A percentile compares a stretch with the other conserved stretches of the same genome.
These are phyloP conservation scores for Heterotilapia buettikoferi DNA, from an alignment of 2,113 vertebrate species.

Conservation along the genomic window DNA sequence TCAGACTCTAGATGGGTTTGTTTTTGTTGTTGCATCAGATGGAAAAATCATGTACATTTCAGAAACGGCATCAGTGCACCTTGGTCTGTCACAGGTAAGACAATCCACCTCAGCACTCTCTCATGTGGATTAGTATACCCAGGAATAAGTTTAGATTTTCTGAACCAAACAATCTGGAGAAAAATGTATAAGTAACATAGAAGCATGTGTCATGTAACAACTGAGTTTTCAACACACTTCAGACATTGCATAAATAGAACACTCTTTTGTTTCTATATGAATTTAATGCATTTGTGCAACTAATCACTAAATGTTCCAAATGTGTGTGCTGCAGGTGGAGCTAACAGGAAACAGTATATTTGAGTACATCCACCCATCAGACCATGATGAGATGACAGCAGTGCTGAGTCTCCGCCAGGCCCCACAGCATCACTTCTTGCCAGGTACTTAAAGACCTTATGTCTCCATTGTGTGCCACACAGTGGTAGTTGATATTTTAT, in stretches of 20 bases:
- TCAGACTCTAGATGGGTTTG: constrained; percentile 94
- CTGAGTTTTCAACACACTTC: background rate
- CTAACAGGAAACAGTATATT: constrained; percentile 95
- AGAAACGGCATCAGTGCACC: constrained; percentile 92
- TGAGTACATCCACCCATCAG: constrained; percentile 93
- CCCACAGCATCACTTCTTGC: constrained; percentile 80
- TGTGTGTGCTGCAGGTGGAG: constrained; percentile 79
- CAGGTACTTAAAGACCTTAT: constrained; percentile 62
- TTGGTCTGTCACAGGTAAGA: constrained; percentile 88
- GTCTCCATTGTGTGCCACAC: background rate
- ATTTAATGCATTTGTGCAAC: background rate
- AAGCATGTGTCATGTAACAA: background rate
- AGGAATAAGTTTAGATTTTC: background rate
- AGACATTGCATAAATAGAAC: background rate
- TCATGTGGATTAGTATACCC: background rate
- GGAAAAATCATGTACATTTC: constrained; percentile 99
- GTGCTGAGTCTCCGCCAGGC: constrained; percentile 84
- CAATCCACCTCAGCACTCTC: background rate
- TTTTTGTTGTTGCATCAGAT: constrained; percentile 91
- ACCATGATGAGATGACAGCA: constrained; percentile 92
- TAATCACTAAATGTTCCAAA: background rate
- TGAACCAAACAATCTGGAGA: background rate
- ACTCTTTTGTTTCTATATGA: background rate
- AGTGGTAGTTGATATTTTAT: background rate
- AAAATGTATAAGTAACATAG: background rate